Evolutionary conservation across 1,140 invertebrate genomes (phyloP).

Genomic region (Panagrolaimus sp.): DNA sequence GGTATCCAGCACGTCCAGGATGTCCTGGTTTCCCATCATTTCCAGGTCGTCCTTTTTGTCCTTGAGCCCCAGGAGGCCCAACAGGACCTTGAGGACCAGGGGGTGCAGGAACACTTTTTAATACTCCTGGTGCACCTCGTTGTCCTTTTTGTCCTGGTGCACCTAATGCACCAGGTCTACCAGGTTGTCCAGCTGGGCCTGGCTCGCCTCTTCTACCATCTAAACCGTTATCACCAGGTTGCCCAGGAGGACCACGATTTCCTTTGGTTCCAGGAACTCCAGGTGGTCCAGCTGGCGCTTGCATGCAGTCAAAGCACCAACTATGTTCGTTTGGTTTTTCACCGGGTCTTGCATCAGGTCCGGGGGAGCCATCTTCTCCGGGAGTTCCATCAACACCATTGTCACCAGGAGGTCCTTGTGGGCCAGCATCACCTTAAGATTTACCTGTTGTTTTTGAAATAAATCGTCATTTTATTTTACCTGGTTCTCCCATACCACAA

Average conservation of each 20-base stretch:
- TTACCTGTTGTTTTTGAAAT: too few species aligned
- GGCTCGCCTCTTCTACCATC: constrained; percentile 1
- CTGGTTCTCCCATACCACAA: constrained; percentile 15
- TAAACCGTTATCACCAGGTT: constrained; percentile 17
- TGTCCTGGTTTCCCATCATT: constrained; percentile 1
- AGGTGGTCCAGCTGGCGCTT: constrained; percentile 22
- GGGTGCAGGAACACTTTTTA: constrained; percentile 27
- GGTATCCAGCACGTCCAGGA: neutral
- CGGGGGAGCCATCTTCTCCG: constrained; percentile 8
- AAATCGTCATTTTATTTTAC: too few species aligned
- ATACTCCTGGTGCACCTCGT: constrained; percentile 18
- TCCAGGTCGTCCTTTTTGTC: constrained; percentile 19
- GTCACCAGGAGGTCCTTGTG: neutral
- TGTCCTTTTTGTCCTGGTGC: constrained; percentile 24
- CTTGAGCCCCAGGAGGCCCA: constrained; percentile 27
- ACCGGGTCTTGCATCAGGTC: constrained; percentile 14
- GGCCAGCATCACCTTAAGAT: neutral
- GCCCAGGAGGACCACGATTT: neutral
- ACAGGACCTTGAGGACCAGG: constrained; percentile 24
- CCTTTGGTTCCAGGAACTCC: constrained; percentile 24
- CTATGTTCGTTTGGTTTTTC: neutral
- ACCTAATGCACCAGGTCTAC: constrained; percentile 25
- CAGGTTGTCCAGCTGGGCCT: constrained; percentile 21
- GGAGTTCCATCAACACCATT: constrained; percentile 11
- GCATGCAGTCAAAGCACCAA: constrained; percentile 31